A percentile compares a stretch with the other conserved stretches of the same genome.
phyloP scores from a whole-genome alignment of 2,797 vertebrate species.

The Crenichthys baileyi region DNA sequence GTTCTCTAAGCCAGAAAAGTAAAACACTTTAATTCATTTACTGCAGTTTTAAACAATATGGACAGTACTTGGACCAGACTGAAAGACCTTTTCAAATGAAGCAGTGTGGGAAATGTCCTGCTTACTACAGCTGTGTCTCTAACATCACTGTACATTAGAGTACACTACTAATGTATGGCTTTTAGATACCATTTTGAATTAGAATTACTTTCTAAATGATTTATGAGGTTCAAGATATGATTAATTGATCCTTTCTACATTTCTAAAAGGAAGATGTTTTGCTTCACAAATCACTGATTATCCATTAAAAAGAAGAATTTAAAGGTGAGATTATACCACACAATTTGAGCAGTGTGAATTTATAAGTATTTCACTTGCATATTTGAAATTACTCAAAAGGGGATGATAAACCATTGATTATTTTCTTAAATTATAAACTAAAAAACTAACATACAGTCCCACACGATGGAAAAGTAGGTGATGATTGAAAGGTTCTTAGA shows the following conservation, averaged over 20 bases:
- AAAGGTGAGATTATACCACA: not conserved
- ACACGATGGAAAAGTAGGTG: not conserved
- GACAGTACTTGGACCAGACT: not conserved
- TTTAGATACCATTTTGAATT: constrained; percentile 5
- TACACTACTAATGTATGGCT: too few relatives aligned
- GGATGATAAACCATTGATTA: not conserved
- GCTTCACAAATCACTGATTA: constrained; percentile 2
- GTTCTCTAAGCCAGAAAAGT: not conserved
- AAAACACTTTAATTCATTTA: constrained; percentile 23
- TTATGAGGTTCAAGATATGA: not conserved
- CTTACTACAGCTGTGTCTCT: not conserved
- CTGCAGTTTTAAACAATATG: constrained; percentile 5
- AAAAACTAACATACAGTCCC: not conserved
- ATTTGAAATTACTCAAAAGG: not conserved
- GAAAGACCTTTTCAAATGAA: not conserved
- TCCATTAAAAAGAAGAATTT: not conserved
- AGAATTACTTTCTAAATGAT: constrained; percentile 1
- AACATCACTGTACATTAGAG: constrained; percentile 1
- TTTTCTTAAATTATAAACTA: not conserved
- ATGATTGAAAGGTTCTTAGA: not conserved
- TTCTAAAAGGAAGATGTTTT: not conserved
- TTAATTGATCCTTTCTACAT: constrained; percentile 1
- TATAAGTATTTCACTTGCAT: not conserved
- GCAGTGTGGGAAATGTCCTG: not conserved
- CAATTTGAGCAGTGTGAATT: not conserved